Evolutionary conservation across 2,113 vertebrate genomes (phyloP).

Genomic region (Phalacrocorax pelagicus): DNA sequence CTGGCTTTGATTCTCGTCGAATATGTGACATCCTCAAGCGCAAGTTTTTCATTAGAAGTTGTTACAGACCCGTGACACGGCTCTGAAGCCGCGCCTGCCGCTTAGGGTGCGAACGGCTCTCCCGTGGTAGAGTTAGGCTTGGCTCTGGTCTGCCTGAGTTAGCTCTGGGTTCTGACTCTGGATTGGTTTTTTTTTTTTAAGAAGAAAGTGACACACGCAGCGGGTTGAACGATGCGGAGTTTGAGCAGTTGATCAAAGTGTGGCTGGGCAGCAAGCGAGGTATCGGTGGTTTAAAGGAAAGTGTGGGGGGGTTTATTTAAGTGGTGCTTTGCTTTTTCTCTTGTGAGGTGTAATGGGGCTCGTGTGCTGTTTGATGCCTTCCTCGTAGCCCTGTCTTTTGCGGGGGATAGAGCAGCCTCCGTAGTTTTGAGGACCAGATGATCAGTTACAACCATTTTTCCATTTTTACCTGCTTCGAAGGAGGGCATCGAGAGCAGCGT

Average conservation of each 20-base stretch:
- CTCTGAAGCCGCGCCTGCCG: background rate
- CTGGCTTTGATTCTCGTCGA: background rate
- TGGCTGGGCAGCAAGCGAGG: background rate
- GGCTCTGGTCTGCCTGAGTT: background rate
- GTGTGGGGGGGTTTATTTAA: background rate
- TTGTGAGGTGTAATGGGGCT: rapidly evolving
- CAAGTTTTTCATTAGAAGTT: background rate
- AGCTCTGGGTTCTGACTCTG: background rate
- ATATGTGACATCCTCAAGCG: background rate
- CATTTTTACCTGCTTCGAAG: background rate
- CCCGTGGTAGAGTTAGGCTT: rapidly evolving
- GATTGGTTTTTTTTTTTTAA: background rate
- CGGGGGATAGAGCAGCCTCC: background rate
- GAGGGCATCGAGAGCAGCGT: background rate
- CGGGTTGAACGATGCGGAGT: background rate
- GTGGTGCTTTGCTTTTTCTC: background rate
- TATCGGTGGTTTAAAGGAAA: background rate
- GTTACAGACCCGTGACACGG: rapidly evolving
- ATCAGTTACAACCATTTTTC: background rate
- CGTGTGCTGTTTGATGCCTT: background rate
- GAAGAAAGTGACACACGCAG: too few species aligned
- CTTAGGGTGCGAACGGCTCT: background rate
- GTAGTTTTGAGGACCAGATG: background rate
- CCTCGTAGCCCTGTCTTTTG: background rate
- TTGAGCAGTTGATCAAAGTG: background rate